phyloP scores from a whole-genome alignment of 2,888 invertebrate genomes.

The Melikaiella ostensackeni region DNA sequence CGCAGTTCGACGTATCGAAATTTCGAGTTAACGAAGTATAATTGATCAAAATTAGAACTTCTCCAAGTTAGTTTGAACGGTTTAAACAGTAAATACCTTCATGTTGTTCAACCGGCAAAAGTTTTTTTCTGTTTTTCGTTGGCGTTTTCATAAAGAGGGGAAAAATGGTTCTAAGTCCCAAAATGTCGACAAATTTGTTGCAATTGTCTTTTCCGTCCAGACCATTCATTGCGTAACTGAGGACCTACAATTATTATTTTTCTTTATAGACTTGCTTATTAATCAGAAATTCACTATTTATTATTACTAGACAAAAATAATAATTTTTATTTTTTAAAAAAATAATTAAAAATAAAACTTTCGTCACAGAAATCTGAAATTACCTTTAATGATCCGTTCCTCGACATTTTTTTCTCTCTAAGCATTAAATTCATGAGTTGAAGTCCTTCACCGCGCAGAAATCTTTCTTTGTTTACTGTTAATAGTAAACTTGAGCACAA shows the following conservation, averaged over 20 bases:
- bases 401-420: conserved; percentile 96
- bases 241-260: conserved; percentile 75
- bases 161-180: conserved; percentile 97
- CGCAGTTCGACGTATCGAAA: too few relatives aligned
- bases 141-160: conserved; percentile 99
- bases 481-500: conserved; percentile 96
- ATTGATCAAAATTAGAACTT: too few relatives aligned
- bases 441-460: conserved; percentile 96
- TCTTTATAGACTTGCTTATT: neutral
- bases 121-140: conserved; percentile 87
- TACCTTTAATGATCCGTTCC: conserved; percentile 96
- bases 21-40: too few relatives aligned
- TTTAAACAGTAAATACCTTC: conserved; percentile 81
- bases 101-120: conserved; percentile 91
- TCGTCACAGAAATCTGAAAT: neutral
- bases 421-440: conserved; percentile 99
- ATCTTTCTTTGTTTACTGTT: conserved; percentile 92
- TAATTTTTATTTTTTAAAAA: too few relatives aligned
- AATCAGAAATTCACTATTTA: too few relatives aligned
- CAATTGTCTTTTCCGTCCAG: conserved; percentile 96
- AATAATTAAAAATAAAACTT: neutral
- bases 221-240: conserved; percentile 98
- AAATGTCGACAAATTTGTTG: conserved; percentile 98
- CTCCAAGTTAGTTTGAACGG: neutral
- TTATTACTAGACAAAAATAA: too few relatives aligned